Evolutionary conservation across 2,797 vertebrate species (phyloP).

Genomic region (Threskiornis aethiopicus): DNA sequence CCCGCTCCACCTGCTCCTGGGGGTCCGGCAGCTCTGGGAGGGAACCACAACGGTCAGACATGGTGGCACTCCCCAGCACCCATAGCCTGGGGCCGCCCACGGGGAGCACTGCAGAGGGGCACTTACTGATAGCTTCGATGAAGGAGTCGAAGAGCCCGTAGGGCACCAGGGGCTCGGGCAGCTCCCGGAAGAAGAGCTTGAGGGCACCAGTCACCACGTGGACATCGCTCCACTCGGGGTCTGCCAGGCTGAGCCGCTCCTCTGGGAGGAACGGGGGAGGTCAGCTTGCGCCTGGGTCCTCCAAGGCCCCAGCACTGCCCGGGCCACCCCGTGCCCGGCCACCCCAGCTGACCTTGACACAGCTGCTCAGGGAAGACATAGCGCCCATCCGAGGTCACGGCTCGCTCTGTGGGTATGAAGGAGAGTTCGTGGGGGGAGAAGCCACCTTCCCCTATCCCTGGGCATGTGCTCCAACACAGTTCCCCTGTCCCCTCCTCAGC

Average conservation of each 20-base stretch:
- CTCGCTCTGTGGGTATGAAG: slow-evolving; percentile 80
- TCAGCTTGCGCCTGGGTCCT: background rate
- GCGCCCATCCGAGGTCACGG: slow-evolving; percentile 90
- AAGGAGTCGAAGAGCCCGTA: slow-evolving; percentile 78
- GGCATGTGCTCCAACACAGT: background rate
- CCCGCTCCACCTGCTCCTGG: slow-evolving; percentile 77
- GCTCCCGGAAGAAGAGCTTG: slow-evolving; percentile 93
- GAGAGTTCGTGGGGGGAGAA: background rate
- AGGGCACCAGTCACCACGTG: slow-evolving; percentile 91
- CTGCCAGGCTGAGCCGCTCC: slow-evolving; percentile 86
- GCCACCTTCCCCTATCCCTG: background rate
- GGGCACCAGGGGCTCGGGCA: slow-evolving; percentile 89
- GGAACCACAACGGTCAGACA: background rate
- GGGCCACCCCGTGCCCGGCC: background rate
- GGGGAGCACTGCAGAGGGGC: background rate
- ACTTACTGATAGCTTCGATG: slow-evolving; percentile 83
- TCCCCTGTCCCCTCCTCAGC: background rate
- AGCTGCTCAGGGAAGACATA: slow-evolving; percentile 88
- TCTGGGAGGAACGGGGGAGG: slow-evolving; percentile 64
- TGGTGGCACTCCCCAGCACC: rapidly evolving
- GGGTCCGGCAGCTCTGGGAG: slow-evolving; percentile 79
- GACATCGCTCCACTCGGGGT: slow-evolving; percentile 89
- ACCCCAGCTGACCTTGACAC: slow-evolving; percentile 81
- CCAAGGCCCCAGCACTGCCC: background rate
- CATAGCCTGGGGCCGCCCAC: background rate